A percentile compares a stretch with the other conserved stretches of the same genome.
These are phyloP conservation scores for Galeruca laticollis DNA, from an alignment of 2,888 invertebrate genomes.

Conservation along the genomic window DNA sequence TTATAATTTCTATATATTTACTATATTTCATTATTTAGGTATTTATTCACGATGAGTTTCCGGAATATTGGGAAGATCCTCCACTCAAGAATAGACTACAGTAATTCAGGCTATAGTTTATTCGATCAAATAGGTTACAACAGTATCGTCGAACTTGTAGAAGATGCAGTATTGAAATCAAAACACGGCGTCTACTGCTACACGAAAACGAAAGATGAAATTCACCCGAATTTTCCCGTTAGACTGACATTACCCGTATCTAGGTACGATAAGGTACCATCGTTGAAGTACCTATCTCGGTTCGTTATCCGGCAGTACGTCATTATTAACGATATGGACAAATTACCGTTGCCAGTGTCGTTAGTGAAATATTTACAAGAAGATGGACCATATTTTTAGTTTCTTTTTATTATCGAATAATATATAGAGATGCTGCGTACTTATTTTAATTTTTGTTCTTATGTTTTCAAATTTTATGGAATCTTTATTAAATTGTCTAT, in stretches of 20 bases:
- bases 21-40: no score
- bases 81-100: conserved; percentile 81
- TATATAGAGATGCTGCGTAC: conserved; percentile 30
- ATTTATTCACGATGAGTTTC: conserved; percentile 81
- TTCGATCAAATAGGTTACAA: conserved; percentile 63
- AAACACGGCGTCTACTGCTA: conserved; percentile 80
- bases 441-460: conserved; percentile 34
- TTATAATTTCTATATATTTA: no score
- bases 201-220: conserved; percentile 74
- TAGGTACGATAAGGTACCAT: conserved; percentile 78
- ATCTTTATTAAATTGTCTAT: conserved; percentile 14
- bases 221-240: conserved; percentile 79
- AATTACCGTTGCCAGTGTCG: conserved; percentile 74
- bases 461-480: conserved; percentile 34
- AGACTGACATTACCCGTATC: conserved; percentile 81
- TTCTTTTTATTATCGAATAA: neutral
- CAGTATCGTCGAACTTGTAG: conserved; percentile 79
- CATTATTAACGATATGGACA: conserved; percentile 76
- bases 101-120: conserved; percentile 66
- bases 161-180: conserved; percentile 79
- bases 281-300: conserved; percentile 79
- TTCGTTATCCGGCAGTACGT: conserved; percentile 79
- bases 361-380: conserved; percentile 70
- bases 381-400: conserved; percentile 53
- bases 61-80: conserved; percentile 75